These are phyloP conservation scores for Teleogryllus occipitalis DNA, from an alignment of 1,140 invertebrate species.

Conservation along the genomic window DNA sequence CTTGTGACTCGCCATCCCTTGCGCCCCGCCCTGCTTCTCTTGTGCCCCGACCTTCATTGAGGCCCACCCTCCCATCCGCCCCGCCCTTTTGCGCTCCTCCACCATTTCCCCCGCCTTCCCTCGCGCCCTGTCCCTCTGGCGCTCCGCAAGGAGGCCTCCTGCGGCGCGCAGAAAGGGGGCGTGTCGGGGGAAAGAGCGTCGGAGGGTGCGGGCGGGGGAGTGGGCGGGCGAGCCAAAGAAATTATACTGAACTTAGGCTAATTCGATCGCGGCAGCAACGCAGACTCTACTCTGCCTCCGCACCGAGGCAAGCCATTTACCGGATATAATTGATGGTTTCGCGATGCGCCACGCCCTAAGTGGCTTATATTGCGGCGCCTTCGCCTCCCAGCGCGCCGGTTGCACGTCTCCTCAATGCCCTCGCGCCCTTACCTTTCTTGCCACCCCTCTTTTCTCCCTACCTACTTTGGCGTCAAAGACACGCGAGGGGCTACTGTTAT, in stretches of 20 bases:
- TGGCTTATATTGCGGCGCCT: neutral
- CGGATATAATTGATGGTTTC: neutral
- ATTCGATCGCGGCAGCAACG: neutral
- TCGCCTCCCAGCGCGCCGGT: neutral
- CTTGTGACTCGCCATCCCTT: too few relatives aligned
- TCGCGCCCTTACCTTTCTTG: too few relatives aligned
- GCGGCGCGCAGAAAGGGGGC: neutral
- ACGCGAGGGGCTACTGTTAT: too few relatives aligned
- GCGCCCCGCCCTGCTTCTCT: too few relatives aligned
- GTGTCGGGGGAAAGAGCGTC: neutral
- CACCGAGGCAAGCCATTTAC: neutral
- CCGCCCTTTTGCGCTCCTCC: neutral
- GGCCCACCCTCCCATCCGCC: neutral
- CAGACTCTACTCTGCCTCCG: neutral
- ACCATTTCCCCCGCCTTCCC: neutral
- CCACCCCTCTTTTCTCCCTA: too few relatives aligned
- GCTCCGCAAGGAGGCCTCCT: neutral
- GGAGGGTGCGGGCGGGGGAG: too few relatives aligned
- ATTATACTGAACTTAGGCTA: neutral
- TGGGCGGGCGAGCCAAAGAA: neutral
- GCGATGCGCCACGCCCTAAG: neutral
- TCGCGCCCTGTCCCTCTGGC: neutral
- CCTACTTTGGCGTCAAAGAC: too few relatives aligned
- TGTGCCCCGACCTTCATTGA: too few relatives aligned
- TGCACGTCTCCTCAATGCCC: too few relatives aligned